These are phyloP conservation scores for Heliconius hewitsoni DNA, from an alignment of 1,140 invertebrate genomes.

Conservation along the genomic window DNA sequence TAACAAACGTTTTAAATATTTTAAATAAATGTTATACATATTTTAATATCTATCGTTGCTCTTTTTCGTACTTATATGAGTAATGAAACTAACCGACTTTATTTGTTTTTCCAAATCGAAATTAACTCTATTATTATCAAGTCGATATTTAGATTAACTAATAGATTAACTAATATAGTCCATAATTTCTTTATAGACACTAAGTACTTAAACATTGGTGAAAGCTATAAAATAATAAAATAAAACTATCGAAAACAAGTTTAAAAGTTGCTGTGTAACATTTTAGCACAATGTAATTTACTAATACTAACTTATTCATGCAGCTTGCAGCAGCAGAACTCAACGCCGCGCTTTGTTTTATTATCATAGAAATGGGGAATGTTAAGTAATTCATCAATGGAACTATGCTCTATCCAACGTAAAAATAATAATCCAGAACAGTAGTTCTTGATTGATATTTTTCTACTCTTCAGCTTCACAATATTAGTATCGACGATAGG, in stretches of 20 bases:
- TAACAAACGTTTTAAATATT: no score
- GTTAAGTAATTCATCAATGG: no score
- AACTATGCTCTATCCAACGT: no score
- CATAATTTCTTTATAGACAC: conserved; percentile 3
- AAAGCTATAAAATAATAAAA: conserved; percentile 14
- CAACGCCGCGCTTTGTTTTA: no score
- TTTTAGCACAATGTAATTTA: conserved; percentile 16
- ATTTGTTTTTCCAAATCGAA: neutral
- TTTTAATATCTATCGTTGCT: no score
- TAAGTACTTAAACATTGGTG: neutral
- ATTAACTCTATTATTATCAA: neutral
- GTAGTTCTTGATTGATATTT: no score
- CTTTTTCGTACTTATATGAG: neutral
- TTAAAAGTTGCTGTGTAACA: conserved; percentile 21
- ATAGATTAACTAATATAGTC: no score
- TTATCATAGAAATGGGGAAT: no score
- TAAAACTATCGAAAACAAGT: conserved; percentile 17
- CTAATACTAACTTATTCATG: neutral
- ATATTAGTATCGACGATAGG: neutral
- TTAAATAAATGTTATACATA: no score
- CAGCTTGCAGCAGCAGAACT: no score
- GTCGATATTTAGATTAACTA: neutral
- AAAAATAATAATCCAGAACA: no score
- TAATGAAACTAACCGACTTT: neutral
- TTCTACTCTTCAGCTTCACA: no score